Evolutionary conservation across 2,888 invertebrate species (phyloP).

Genomic region (Ophioninae sp.): DNA sequence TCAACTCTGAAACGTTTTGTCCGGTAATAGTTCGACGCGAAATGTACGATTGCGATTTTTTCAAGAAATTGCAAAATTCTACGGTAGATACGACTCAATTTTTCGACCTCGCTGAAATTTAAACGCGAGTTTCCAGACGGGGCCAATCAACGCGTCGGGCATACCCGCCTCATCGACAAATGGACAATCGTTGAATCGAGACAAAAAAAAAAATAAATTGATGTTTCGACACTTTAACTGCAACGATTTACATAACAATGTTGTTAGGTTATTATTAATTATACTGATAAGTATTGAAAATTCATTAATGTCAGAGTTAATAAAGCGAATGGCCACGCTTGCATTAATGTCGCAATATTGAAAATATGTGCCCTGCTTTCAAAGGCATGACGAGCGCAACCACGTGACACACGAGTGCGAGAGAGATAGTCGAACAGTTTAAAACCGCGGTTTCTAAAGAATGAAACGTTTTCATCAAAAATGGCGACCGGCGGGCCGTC

Average conservation of each 20-base stretch:
- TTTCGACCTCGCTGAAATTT: not conserved
- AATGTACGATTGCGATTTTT: not conserved
- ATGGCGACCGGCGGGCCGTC: too few relatives aligned
- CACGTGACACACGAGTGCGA: too few relatives aligned
- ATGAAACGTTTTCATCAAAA: too few relatives aligned
- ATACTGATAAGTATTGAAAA: not conserved
- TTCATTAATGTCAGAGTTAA: not conserved
- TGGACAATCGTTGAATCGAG: not conserved
- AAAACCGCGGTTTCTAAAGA: too few relatives aligned
- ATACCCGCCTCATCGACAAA: not conserved
- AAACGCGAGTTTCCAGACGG: not conserved
- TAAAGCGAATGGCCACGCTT: not conserved
- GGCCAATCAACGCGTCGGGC: not conserved
- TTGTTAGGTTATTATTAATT: not conserved
- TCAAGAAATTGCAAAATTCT: not conserved
- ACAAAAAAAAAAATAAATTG: not conserved
- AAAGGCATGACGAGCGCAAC: too few relatives aligned
- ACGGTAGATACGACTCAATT: not conserved
- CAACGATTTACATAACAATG: not conserved
- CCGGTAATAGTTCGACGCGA: not conserved
- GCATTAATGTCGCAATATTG: not conserved
- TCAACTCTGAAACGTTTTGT: not conserved
- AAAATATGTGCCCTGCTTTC: too few relatives aligned
- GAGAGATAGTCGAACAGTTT: too few relatives aligned
- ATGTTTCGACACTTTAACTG: not conserved